These are phyloP conservation scores for Mus musculus DNA, from an alignment of 2,113 vertebrate species.

Conservation along the genomic window GRCm39 chr15:81644501-81645000, in stretches of 20 bases:
- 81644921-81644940: not conserved
- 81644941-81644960: not conserved
- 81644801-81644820: too few relatives aligned
- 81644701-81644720: not conserved
- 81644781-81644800: not conserved
- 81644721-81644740: not conserved
- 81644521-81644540: not conserved
- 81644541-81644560: not conserved
- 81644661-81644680: not conserved
- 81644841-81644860: not conserved
- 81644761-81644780: not conserved
- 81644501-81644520: not conserved
- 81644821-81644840: accelerated
- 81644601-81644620: not conserved
- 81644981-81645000: not conserved
- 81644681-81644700: not conserved
- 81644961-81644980: too few relatives aligned
- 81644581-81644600: not conserved
- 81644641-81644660: not conserved
- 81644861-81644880: too few relatives aligned
- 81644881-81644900: too few relatives aligned
- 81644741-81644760: not conserved
- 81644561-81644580: constrained; percentile 30
- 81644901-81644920: not conserved
- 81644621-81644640: not conserved